Evolutionary conservation across 2,113 vertebrate genomes (phyloP), one percentile per base, ranked within the genome.

Genomic region (Gymnocephalus cernua): DNA sequence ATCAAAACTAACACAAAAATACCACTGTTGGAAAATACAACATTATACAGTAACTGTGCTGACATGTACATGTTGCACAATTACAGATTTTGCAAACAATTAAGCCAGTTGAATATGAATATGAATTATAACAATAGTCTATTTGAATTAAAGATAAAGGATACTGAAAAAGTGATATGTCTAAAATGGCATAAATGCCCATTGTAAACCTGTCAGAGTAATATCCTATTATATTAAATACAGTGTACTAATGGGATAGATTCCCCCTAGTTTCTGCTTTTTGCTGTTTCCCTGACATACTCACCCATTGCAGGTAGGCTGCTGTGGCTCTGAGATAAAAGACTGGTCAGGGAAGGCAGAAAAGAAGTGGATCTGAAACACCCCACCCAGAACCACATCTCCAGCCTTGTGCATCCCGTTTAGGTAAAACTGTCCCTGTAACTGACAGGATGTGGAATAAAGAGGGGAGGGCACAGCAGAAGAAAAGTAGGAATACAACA

Each of bases 371-470:
- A 83, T 16, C 57, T 45, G 7, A 79, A 92, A 92, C 14, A 92
- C 19, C 1, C 91, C 91, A 48, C 91, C 91, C 1, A 92, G 41
- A 27, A 89, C 16, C 16, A 92, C 71, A 85, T 92, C 84, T 59
- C 89, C 91, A 50, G 63, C 2, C 29, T 82, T 85, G 57, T 89
- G 83, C 63, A 92, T 79, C 18, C 71, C 82, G 47, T 88, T 92
- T 4, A 86, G 77, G 65, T 77, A 13, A 85, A 92, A 92, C 14
- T 75, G 62, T 61, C 70, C 41, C 25, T 35, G 83, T 77, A 86
- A 66, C 6, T 15, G 45, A 32, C 91, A 92, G 1, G 70, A 51
- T 6, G 63, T 66, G 5, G 86, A 77, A 51, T 57, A 14, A 21
- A 64, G 15, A 62, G 50, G 8, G 2, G 72, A 45, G 4, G 59